Evolutionary conservation across 2,888 invertebrate genomes (phyloP), one percentile per base, ranked within the genome.

Genomic region (Eupeodes latifasciatus): DNA sequence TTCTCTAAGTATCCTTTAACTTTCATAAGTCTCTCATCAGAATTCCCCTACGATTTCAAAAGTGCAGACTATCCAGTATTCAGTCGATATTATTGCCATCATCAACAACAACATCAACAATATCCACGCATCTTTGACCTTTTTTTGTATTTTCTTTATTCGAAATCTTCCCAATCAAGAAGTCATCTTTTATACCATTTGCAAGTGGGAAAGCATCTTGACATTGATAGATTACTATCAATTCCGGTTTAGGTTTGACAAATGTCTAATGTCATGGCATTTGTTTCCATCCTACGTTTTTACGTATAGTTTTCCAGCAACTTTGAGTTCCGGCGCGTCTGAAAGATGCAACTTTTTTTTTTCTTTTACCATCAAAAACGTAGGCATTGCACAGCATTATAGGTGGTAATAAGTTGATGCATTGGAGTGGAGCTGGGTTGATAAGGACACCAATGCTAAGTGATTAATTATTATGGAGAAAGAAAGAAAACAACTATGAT

Each of bases 171-270:
- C 69, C 62, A 69, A 81, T 84, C 53, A 75, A 69, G 49, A 44
- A 80, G 57, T 81, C 57, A 81, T 85, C 71, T 76, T 59, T 76
- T 62, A 47, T 71, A 49, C 57, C 71, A 55, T 75, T 69, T 64
- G n/a, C 64, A 75, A 67, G 47, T 76, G 80, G 72, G 81, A 62
- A 71, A 71, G 57, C 69, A n/a, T 55, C 72, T 36, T 82, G 85
- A 86, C 82, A 84, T 53, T 87, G 87, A 87, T 59, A 80, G 87
- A 87, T 87, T 84, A 49, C 80, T 72, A 87, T 84, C 84, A 67
- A 84, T 77, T 80, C 80, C 87, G 80, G 84, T 87, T 47, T 80
- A 67, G 44, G 71, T 74, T 77, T 84, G 87, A 87, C 87, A 87
- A 87, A 87, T 84, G 80, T 77, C 87, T 80, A 81, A 87, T 87